phyloP scores from a whole-genome alignment of 2,113 vertebrate species.

The Tauraco erythrolophus region DNA sequence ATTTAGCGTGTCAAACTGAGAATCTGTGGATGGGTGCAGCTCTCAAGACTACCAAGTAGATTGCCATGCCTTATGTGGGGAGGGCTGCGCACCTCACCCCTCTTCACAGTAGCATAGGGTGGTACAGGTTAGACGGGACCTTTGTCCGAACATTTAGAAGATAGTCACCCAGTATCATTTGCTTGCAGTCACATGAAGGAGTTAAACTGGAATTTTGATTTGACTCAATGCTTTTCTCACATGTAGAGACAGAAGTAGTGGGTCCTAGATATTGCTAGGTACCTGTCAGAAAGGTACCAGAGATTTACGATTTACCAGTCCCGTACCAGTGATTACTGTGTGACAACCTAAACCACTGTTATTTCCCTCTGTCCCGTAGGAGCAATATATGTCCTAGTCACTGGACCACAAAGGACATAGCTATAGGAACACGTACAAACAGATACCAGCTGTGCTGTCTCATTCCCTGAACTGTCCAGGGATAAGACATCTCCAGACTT shows the following conservation, averaged over 20 bases:
- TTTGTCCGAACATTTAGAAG: not conserved
- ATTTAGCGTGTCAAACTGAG: not conserved
- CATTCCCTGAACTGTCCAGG: not conserved
- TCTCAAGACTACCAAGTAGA: not conserved
- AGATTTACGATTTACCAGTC: not conserved
- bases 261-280: not conserved
- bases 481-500: not conserved
- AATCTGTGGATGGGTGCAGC: not conserved
- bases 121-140: not conserved
- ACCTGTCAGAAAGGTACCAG: not conserved
- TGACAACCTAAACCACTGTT: not conserved
- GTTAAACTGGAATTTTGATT: not conserved
- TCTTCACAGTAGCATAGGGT: not conserved
- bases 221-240: not conserved
- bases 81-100: not conserved
- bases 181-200: not conserved
- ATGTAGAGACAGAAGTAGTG: not conserved
- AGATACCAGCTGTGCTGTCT: not conserved
- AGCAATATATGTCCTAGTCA: not conserved
- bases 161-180: accelerated
- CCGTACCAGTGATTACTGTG: not conserved
- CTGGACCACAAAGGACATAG: not conserved
- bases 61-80: not conserved
- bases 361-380: not conserved
- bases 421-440: not conserved